phyloP scores from a whole-genome alignment of 2,113 vertebrate genomes.

The Scartelaos histophorus region DNA sequence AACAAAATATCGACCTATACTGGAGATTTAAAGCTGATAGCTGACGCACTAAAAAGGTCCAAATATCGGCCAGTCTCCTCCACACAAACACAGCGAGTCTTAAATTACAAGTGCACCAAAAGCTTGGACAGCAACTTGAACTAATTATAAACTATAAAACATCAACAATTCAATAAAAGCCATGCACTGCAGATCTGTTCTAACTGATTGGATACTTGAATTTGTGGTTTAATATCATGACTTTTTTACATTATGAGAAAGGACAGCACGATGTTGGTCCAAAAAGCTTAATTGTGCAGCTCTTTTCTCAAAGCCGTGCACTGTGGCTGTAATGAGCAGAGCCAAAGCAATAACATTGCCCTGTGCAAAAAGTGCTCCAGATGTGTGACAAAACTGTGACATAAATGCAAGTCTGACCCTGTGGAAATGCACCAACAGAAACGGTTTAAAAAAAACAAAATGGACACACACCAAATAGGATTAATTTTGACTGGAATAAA shows the following conservation, averaged over 20 bases:
- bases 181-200: too few relatives aligned
- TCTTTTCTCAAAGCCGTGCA: slow-evolving; percentile 11
- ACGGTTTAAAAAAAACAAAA: not conserved
- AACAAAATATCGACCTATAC: too few relatives aligned
- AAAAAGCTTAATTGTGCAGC: slow-evolving; percentile 12
- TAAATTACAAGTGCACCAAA: not conserved
- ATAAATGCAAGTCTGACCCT: not conserved
- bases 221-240: too few relatives aligned
- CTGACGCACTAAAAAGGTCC: too few relatives aligned
- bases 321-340: slow-evolving; percentile 12
- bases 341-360: slow-evolving; percentile 30
- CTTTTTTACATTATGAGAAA: not conserved
- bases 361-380: not conserved
- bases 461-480: not conserved
- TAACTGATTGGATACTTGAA: too few relatives aligned
- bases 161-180: not conserved
- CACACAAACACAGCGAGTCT: too few relatives aligned
- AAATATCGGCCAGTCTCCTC: too few relatives aligned
- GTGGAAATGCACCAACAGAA: slow-evolving; percentile 15
- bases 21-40: too few relatives aligned
- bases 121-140: slow-evolving; percentile 20
- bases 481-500: not conserved
- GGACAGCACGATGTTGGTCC: not conserved
- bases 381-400: slow-evolving; percentile 32
- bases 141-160: slow-evolving; percentile 27